These are phyloP conservation scores for Sphenodon punctatus DNA, from an alignment of 2,797 vertebrate species.

Conservation along the genomic window DNA sequence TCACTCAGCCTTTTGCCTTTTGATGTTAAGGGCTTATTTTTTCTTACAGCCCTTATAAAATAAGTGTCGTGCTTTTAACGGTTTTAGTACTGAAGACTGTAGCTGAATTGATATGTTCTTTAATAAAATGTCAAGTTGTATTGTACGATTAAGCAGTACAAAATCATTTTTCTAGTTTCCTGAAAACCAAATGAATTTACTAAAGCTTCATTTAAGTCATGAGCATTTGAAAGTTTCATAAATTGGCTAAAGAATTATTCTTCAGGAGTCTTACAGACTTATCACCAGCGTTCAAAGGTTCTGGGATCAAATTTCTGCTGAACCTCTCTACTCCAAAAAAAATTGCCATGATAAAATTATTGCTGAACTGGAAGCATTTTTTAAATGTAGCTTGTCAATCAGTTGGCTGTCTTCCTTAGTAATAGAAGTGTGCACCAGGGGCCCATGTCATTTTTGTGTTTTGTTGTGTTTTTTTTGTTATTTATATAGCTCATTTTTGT, in stretches of 20 bases:
- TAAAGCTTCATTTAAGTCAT: slow-evolving; percentile 23
- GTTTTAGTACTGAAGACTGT: slow-evolving; percentile 26
- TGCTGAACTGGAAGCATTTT: too few relatives aligned
- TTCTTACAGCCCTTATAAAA: slow-evolving; percentile 6
- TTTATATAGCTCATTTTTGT: too few relatives aligned
- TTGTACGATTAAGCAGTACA: not conserved
- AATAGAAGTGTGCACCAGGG: too few relatives aligned
- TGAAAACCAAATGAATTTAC: slow-evolving; percentile 37
- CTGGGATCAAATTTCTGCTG: not conserved
- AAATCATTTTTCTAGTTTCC: slow-evolving; percentile 41
- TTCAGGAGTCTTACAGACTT: too few relatives aligned
- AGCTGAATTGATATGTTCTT: not conserved
- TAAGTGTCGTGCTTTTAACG: not conserved
- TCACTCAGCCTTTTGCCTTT: slow-evolving; percentile 84
- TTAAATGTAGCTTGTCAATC: not conserved
- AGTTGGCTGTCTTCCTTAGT: not conserved
- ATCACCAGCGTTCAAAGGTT: not conserved
- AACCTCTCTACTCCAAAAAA: not conserved
- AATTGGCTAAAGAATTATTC: too few relatives aligned
- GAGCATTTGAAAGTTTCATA: too few relatives aligned
- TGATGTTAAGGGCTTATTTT: slow-evolving; percentile 76
- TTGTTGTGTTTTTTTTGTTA: too few relatives aligned
- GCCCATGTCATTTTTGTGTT: too few relatives aligned
- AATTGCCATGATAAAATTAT: too few relatives aligned
- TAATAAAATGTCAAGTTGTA: not conserved